Evolutionary conservation across 2,113 vertebrate species (phyloP).

Genomic region (Cercocebus atys): DNA sequence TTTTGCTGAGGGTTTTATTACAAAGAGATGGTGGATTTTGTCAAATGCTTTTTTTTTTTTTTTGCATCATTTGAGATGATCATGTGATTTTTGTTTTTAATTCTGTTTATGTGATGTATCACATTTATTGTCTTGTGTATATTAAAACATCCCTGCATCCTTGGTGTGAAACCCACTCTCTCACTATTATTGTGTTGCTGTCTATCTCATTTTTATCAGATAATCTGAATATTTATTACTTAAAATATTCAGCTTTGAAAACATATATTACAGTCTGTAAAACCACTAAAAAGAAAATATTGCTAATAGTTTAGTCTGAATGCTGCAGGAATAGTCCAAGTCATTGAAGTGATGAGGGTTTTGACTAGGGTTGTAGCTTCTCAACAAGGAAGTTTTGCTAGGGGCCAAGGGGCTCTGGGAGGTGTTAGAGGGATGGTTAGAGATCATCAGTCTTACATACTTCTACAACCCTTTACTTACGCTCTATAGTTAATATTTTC

Average conservation of each 20-base stretch:
- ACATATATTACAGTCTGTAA: neutral
- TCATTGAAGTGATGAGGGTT: too few species aligned
- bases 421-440: neutral
- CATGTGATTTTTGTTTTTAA: too few species aligned
- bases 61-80: too few species aligned
- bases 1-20: too few species aligned
- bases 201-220: neutral
- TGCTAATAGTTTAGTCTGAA: neutral
- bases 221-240: neutral
- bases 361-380: neutral
- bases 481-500: neutral
- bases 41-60: too few species aligned
- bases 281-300: neutral
- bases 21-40: too few species aligned
- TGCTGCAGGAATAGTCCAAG: neutral
- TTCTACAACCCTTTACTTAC: neutral
- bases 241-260: neutral
- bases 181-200: too few species aligned
- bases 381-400: neutral
- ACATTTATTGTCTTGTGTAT: too few species aligned
- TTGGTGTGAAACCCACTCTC: too few species aligned
- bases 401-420: rapidly evolving
- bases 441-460: neutral
- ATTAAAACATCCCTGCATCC: too few species aligned
- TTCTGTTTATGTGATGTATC: too few species aligned